Percentiles rank a stretch among this genome's conserved stretches.
These are phyloP conservation scores for Sorex fumeus DNA, from an alignment of 2,113 vertebrate genomes.

Conservation along the genomic window DNA sequence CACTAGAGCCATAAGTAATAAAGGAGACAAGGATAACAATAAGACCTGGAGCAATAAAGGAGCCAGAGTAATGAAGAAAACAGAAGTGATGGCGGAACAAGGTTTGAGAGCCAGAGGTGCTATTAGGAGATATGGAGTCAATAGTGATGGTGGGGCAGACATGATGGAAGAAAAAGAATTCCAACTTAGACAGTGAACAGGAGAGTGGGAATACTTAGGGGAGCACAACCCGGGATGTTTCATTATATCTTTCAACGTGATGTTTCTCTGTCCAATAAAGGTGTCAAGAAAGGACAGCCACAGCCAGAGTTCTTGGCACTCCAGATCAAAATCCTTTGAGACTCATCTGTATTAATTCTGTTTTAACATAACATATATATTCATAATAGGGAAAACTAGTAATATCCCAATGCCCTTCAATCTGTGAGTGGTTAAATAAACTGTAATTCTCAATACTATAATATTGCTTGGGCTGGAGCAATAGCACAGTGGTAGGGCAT, in stretches of 20 bases:
- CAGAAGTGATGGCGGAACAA: rapidly evolving
- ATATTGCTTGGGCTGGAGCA: too few species aligned
- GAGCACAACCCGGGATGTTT: neutral
- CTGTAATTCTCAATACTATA: neutral
- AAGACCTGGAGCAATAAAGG: too few species aligned
- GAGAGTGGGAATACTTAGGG: neutral
- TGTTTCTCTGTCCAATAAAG: neutral
- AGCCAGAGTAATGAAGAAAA: neutral
- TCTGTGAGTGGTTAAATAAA: neutral
- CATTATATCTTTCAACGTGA: neutral
- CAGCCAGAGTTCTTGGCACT: neutral
- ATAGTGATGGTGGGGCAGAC: rapidly evolving
- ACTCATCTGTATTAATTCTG: neutral
- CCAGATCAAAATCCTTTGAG: neutral
- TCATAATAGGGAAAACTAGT: neutral
- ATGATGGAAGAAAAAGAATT: neutral
- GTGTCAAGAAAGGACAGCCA: neutral
- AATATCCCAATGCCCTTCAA: neutral
- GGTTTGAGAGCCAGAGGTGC: rapidly evolving
- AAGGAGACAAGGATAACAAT: too few species aligned
- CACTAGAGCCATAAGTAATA: too few species aligned
- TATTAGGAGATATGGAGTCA: neutral
- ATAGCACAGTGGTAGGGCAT: too few species aligned
- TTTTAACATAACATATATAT: neutral
- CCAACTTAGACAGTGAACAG: neutral